phyloP scores from a whole-genome alignment of 1,140 invertebrate genomes.

The Oscheius sp. region DNA sequence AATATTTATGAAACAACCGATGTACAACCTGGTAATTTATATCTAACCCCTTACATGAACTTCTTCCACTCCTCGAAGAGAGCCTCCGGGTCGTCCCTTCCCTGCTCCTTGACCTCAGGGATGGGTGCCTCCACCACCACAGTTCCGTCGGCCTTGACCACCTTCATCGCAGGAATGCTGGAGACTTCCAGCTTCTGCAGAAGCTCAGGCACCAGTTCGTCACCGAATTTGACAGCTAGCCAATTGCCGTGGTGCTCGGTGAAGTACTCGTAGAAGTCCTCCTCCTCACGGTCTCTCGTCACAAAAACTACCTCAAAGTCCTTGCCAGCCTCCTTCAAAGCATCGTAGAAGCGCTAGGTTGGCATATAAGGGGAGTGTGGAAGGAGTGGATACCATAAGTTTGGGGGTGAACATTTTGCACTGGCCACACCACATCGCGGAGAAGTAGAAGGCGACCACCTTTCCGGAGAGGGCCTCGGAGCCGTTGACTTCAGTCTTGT shows the following conservation, averaged over 20 bases:
- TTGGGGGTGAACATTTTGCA: conserved; percentile 67
- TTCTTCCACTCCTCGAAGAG: conserved; percentile 25
- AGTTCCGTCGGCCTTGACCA: conserved; percentile 13
- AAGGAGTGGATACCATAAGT: too few species aligned
- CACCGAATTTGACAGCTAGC: conserved; percentile 56
- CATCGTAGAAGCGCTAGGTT: conserved; percentile 19
- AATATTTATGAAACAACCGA: too few species aligned
- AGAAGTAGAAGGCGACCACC: conserved; percentile 67
- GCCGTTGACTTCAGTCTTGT: too few species aligned
- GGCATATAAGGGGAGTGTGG: too few species aligned
- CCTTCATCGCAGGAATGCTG: conserved; percentile 24
- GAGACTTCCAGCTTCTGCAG: conserved; percentile 23
- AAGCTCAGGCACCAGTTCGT: conserved; percentile 29
- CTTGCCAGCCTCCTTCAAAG: conserved; percentile 2
- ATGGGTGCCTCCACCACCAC: background rate
- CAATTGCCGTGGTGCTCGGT: conserved; percentile 61
- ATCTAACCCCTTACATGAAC: too few species aligned
- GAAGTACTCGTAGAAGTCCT: conserved; percentile 60
- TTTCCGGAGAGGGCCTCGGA: too few species aligned
- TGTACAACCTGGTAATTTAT: too few species aligned
- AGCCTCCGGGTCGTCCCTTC: conserved; percentile 16
- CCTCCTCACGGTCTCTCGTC: conserved; percentile 55
- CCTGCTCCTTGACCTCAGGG: conserved; percentile 1
- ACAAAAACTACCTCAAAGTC: conserved; percentile 51
- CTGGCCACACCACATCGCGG: too few species aligned